A percentile compares a stretch with the other conserved stretches of the same genome.
Conservation (phyloP, 1,140 invertebrate species). For the Dufourea novaeangliae region DNA sequence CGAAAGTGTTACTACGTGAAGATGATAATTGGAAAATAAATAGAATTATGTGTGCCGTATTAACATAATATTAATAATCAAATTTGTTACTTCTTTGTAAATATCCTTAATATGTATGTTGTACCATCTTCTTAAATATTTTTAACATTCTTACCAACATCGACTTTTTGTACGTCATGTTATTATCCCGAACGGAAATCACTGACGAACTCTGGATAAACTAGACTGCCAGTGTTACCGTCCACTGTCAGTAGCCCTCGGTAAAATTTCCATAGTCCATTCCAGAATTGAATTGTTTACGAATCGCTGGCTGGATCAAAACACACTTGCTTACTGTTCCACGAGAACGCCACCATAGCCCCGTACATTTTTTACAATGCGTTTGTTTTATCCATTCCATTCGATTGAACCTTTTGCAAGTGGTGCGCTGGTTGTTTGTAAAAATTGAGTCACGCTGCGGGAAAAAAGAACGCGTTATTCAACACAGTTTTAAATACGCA, state of each 20-base stretch:
- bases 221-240: not conserved
- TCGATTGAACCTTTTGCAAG: not conserved
- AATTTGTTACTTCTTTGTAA: no score
- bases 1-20: no score
- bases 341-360: not conserved
- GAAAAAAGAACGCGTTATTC: not conserved
- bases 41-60: no score
- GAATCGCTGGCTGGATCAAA: not conserved
- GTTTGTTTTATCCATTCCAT: not conserved
- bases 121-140: no score
- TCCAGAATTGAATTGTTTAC: not conserved
- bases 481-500: not conserved
- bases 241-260: not conserved
- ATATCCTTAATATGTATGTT: no score
- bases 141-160: no score
- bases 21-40: no score
- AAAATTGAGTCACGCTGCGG: not conserved
- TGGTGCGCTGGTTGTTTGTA: not conserved
- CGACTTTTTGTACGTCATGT: no score
- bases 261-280: constrained; percentile 12
- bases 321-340: not conserved
- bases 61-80: no score
- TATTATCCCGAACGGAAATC: not conserved
- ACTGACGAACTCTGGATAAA: not conserved
- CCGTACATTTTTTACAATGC: not conserved